phyloP scores from a whole-genome alignment of 2,113 vertebrate genomes.

The Megaceryle torquata region DNA sequence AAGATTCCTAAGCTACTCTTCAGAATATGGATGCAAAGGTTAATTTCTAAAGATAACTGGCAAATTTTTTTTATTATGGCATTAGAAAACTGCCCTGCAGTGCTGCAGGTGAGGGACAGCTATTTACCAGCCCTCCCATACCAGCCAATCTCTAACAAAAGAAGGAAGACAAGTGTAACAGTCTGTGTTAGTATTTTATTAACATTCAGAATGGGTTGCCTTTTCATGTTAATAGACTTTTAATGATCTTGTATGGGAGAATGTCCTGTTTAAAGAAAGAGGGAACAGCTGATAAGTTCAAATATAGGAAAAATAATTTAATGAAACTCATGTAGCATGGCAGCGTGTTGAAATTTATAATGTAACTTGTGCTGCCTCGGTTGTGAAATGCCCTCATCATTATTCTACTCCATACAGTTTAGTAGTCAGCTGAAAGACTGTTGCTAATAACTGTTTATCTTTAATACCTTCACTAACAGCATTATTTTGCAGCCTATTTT shows the following conservation, averaged over 20 bases:
- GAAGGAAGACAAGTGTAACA: background rate
- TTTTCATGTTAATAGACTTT: background rate
- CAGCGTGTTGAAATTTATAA: background rate
- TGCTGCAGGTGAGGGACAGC: background rate
- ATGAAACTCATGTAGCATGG: background rate
- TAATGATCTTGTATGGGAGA: background rate
- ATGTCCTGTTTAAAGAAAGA: conserved; percentile 4
- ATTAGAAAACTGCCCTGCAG: background rate
- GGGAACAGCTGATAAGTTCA: background rate
- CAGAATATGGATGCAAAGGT: background rate
- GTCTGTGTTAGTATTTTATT: background rate
- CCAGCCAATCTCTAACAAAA: background rate
- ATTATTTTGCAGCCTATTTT: background rate
- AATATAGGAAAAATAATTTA: background rate
- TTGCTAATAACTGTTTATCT: background rate
- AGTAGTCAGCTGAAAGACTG: background rate
- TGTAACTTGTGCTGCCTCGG: background rate
- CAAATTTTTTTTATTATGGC: background rate
- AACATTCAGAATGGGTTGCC: background rate
- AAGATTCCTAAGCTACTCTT: background rate
- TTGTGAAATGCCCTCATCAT: background rate
- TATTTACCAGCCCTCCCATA: background rate
- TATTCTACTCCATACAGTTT: background rate
- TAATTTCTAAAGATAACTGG: background rate
- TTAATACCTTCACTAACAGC: background rate